phyloP scores from a whole-genome alignment of 2,888 invertebrate genomes.

The Tipula lateralis region DNA sequence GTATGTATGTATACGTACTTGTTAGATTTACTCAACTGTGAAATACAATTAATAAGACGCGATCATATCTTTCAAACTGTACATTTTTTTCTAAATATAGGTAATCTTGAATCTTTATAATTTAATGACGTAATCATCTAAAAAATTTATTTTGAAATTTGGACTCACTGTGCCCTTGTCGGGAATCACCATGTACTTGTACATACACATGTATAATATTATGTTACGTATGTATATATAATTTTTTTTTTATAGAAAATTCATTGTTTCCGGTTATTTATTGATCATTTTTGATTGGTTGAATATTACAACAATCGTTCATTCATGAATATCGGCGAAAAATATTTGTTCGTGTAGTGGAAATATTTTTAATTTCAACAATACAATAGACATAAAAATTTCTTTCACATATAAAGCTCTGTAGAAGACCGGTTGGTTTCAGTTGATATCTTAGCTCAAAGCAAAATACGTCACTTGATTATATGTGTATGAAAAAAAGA shows the following conservation, averaged over 20 bases:
- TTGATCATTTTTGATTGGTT: not conserved
- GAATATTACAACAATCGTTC: not conserved
- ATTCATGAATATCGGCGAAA: conserved; percentile 14
- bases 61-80: not conserved
- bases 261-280: conserved; percentile 1
- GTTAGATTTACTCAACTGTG: conserved; percentile 24
- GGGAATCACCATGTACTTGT: not conserved
- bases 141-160: not conserved
- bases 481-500: not conserved
- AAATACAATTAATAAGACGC: not conserved
- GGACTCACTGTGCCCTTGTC: not conserved
- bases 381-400: not conserved
- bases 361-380: conserved; percentile 19
- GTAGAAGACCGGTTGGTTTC: not conserved
- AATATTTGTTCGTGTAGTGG: not conserved
- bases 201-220: no score
- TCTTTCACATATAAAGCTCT: conserved; percentile 24
- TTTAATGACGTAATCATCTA: not conserved
- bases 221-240: not conserved
- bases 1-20: not conserved
- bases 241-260: not conserved
- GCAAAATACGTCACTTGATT: not conserved
- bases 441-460: not conserved
- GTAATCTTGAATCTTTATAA: not conserved
- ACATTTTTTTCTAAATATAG: not conserved